Base-by-base conservation (phyloP, 64 coral and sea anemone genomes). In the Hydrozoanthus tunicans region DNA sequence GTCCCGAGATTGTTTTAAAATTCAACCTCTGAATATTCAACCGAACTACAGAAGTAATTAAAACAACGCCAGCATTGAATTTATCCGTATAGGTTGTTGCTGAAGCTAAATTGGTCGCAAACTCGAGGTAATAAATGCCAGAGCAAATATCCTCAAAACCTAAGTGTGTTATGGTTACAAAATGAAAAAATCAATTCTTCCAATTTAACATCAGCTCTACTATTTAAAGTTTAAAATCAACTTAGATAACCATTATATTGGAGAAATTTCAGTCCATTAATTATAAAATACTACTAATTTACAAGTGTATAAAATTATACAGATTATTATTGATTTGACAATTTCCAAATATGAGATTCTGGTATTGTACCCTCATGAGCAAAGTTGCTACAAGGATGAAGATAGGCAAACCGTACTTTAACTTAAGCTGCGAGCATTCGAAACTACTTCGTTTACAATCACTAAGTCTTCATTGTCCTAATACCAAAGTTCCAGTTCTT, bases 341-440 rank as follows among this genome's bases (percentile, higher is more conserved):
- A 62, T 64, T 82, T 82, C 60, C 80, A 82, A 82, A 82, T 60
- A 3, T 65, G 80, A 65, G 65, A 52, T 82, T 82, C 80, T 66
- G 58, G 80, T 32, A 64, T 6, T 51, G 43, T 3, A 82, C 27
- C 26, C 3, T 7, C n/a, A 4, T 6, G 24, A 26, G 58, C 60
- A n/a, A 64, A 65, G 13, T 5, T 43, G 32, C 32, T 43, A 43
- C 32, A 2, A 43, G 32, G 32, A 43, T 10, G 9, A 26, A 61
- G 59, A 80, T 27, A 62, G 11, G 13, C 58, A 81, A 11, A 60
- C 59, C 61, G 51, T 9, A 8, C 25, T n/a, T 62, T 14, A 62
- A 13, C 4, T 32, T 81, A 43, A 70, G 67, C 67, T 43, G 17
- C 55, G 14, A 86, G 54, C 20, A 7, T 58, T 7, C 53, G 24